Percentiles rank a stretch among this genome's conserved stretches.
These are phyloP conservation scores for Leptosomus discolor DNA, from an alignment of 2,113 vertebrate genomes.

Conservation along the genomic window DNA sequence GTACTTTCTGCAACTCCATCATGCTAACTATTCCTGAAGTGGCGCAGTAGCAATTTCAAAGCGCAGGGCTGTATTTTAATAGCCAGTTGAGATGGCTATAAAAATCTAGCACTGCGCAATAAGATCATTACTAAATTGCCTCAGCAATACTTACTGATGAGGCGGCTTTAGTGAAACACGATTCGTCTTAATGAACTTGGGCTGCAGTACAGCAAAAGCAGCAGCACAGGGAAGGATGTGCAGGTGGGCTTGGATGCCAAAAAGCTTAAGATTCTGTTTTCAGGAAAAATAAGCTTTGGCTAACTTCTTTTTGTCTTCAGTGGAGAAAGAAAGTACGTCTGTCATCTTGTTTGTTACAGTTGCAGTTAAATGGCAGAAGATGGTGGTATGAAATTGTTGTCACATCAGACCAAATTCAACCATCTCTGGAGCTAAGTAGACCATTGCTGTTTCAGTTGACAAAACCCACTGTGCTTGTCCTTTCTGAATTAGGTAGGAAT, in stretches of 20 bases:
- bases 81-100: slow-evolving; percentile 43
- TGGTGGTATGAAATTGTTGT: neutral
- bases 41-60: slow-evolving; percentile 30
- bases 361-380: neutral
- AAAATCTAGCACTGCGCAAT: slow-evolving; percentile 27
- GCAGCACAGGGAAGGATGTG: neutral
- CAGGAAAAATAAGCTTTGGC: neutral
- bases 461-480: neutral
- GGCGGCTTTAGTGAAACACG: slow-evolving; percentile 4
- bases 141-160: slow-evolving; percentile 59
- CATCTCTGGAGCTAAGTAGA: neutral
- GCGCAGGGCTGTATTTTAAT: slow-evolving; percentile 51
- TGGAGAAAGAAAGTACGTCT: neutral
- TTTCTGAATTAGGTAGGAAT: neutral
- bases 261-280: neutral
- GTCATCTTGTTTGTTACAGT: neutral
- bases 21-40: slow-evolving; percentile 14
- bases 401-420: neutral
- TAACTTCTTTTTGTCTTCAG: neutral
- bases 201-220: neutral
- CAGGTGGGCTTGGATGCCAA: neutral
- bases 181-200: slow-evolving; percentile 43
- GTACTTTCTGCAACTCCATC: neutral
- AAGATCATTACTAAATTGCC: slow-evolving; percentile 60
- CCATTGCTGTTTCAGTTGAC: neutral